Base-by-base conservation (phyloP, 2,797 vertebrate species). In the Propithecus deckenii region DNA sequence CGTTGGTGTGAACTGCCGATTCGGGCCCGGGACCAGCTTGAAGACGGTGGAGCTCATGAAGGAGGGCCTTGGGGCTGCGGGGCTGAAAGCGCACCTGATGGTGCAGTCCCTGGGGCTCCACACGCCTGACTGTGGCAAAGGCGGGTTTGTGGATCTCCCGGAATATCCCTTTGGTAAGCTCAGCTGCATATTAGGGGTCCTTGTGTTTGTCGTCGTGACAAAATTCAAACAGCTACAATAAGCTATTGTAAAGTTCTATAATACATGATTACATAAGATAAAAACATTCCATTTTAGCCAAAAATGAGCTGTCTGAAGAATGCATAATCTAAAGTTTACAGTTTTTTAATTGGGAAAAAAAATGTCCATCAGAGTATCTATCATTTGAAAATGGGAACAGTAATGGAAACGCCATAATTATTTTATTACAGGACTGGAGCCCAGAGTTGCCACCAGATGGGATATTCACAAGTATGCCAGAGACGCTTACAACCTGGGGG, bases 381-480 rank as follows among this genome's bases (percentile, higher is more conserved):
- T 41, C 7, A 23, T 87, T 86, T 69, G 38, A 91, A 92, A 61
- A 69, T 38, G 11, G 35, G 50, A 20, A 35, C 32, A 17, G 50
- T 96, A 85, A 95, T 35, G 63, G 65, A 94, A 87, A 78, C 35
- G 15, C 23, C 12, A 0, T 75, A 63, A 92, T 14, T 72, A n/a
- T 55, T 87, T 85, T 48, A 92, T 98, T 98, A 25, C 97, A 99
- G 99, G 96, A 96, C 98, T 99, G 98, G 99, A 99, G 97, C 99
- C 99, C 81, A 99, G 99, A 98, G 98, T 99, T 95, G 97, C 99
- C 91, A 99, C 99, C 90, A 99, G 99, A 83, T 99, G 99, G 99
- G 99, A 99, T 94, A 98, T 99, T 98, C 99, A 99, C 84, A 99
- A 98, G 79, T 99, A 99, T 0, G 99, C 99, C 96, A 98, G 99